Evolutionary conservation across 2,888 invertebrate genomes (phyloP), one percentile per base, ranked within the genome.

Genomic region (Pterostichus niger): DNA sequence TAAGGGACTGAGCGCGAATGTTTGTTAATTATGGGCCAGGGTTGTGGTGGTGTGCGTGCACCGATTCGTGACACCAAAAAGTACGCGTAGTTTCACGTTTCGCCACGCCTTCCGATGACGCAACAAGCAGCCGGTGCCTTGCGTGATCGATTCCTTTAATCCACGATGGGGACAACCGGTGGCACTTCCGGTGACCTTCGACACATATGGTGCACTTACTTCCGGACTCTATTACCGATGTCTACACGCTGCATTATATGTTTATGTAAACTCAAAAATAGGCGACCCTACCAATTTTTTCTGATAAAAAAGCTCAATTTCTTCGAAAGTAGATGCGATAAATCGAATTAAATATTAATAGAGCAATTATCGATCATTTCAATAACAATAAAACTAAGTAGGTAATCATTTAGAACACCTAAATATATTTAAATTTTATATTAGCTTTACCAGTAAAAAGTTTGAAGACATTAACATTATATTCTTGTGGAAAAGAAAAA

Each of bases 121-220:
- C 73, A 82, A 82, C 76, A 76, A 82, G 82, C 81, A 59, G 44
- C 24, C 52, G 73, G 75, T 75, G 52, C 15, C 17, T 75, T 13
- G 40, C 76, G 68, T 82, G 82, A 82, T 82, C 82, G 82, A 82
- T 75, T 75, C 76, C 35, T 46, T 82, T 82, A 82, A 75, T 82
- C 59, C 73, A 44, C 64, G 54, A 76, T 54, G 76, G 61, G 56
- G 75, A 75, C 71, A 56, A 46, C 40, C 75, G 75, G 61, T 75
- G 82, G 76, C 59, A 82, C 61, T 75, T 75, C 82, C 82, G 82
- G 82, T 52, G 49, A 33, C 44, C 73, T 73, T 59, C 24, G 33
- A 24, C 44, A 44, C 80, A 71, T 24, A 68, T 68, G 54, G 80
- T 64, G 80, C 68, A 40, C 24, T 17, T 49, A n/a, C 46, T 71